These are phyloP conservation scores for Archivesica marissinica DNA, from an alignment of 1,140 invertebrate genomes.

Conservation along the genomic window DNA sequence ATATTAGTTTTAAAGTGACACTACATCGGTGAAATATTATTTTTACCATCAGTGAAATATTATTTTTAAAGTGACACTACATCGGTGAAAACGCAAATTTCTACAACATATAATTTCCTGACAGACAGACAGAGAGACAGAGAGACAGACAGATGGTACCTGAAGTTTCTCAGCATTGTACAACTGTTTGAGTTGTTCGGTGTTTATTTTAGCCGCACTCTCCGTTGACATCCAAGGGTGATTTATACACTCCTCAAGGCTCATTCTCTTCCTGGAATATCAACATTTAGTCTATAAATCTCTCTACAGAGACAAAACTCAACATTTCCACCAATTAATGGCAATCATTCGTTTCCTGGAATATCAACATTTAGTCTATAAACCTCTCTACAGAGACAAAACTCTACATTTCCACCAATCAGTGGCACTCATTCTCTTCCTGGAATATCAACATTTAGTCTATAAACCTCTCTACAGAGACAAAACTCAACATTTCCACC, in stretches of 20 bases:
- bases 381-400: too few species aligned
- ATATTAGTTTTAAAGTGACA: neutral
- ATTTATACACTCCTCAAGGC: slow-evolving; percentile 81
- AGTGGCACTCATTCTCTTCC: too few species aligned
- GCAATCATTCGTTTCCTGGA: too few species aligned
- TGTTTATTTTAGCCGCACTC: slow-evolving; percentile 71
- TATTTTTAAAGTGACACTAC: neutral
- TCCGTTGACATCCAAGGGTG: slow-evolving; percentile 83
- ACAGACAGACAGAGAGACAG: neutral
- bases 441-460: too few species aligned
- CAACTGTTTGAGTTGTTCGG: slow-evolving; percentile 80
- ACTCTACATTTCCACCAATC: too few species aligned
- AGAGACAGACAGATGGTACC: slow-evolving; percentile 25
- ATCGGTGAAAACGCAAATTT: neutral
- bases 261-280: slow-evolving; percentile 80
- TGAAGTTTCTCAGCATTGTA: slow-evolving; percentile 64
- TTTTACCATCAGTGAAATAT: neutral
- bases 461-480: too few species aligned
- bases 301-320: too few species aligned
- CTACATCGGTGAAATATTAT: neutral
- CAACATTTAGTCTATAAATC: too few species aligned
- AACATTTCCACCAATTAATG: too few species aligned
- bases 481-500: too few species aligned
- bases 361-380: too few species aligned
- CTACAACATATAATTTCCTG: neutral